phyloP scores from a whole-genome alignment of 2,888 invertebrate genomes.

The Leucania comma region DNA sequence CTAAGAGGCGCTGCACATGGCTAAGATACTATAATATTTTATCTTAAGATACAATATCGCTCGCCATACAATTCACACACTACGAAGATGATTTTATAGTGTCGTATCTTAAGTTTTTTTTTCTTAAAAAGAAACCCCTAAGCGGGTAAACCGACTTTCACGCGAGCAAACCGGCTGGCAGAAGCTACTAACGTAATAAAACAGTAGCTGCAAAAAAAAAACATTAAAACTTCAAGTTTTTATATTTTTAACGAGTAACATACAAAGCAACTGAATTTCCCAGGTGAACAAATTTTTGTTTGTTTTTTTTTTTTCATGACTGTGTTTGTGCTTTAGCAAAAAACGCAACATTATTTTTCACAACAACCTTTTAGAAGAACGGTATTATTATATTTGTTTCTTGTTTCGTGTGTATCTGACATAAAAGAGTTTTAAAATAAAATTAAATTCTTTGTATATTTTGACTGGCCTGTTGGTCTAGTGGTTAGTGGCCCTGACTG shows the following conservation, averaged over 20 bases:
- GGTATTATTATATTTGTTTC: background rate
- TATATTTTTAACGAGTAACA: conserved; percentile 6
- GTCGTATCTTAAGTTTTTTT: too few species aligned
- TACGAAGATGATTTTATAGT: too few species aligned
- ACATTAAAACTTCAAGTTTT: conserved; percentile 3
- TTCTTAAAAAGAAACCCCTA: too few species aligned
- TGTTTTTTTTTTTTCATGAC: background rate
- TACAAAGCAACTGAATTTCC: conserved; percentile 5
- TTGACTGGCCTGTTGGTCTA: too few species aligned
- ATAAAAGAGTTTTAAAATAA: background rate
- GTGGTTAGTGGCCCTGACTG: too few species aligned
- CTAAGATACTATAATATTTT: too few species aligned
- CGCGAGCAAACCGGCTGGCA: too few species aligned
- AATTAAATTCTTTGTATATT: background rate
- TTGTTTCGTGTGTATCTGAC: too few species aligned
- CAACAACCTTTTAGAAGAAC: background rate
- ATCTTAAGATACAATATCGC: too few species aligned
- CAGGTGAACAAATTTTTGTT: background rate
- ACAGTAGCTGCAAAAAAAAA: conserved; percentile 1
- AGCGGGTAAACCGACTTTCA: too few species aligned
- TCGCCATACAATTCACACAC: too few species aligned
- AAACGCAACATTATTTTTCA: background rate
- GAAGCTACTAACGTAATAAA: background rate
- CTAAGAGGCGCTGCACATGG: too few species aligned
- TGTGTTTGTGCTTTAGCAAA: background rate